phyloP scores from a whole-genome alignment of 2,113 vertebrate genomes.

The Bos indicus region DNA sequence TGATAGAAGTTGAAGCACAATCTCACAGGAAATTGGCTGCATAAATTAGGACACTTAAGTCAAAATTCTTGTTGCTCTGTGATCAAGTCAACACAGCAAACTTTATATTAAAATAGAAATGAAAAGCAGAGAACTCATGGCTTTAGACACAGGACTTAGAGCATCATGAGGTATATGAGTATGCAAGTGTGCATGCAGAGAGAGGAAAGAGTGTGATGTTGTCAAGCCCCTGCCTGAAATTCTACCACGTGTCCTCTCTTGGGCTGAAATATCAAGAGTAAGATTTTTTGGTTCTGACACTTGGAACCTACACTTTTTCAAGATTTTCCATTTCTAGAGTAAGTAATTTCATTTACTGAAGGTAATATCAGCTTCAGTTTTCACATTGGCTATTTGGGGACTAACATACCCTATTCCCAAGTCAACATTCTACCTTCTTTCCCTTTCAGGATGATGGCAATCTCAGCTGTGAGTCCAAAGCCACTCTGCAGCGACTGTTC shows the following conservation, averaged over 20 bases:
- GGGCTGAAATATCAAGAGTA: background rate
- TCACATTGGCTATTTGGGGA: background rate
- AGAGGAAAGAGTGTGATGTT: background rate
- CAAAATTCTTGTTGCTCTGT: background rate
- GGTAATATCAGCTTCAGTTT: background rate
- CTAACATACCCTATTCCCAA: background rate
- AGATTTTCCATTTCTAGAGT: background rate
- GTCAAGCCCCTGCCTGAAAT: background rate
- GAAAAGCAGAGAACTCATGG: background rate
- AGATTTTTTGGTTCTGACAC: background rate
- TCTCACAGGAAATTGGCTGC: background rate
- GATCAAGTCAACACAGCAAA: background rate
- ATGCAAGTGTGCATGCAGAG: accelerated
- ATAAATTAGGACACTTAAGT: background rate
- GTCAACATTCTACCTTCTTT: background rate
- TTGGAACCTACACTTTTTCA: background rate
- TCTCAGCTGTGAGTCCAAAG: background rate
- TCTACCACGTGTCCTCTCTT: background rate
- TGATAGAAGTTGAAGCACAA: background rate
- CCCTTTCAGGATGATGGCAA: background rate
- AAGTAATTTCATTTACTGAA: background rate
- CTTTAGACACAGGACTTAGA: background rate
- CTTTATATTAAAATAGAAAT: background rate
- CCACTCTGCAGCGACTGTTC: background rate
- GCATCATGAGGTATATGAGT: too few relatives aligned